Conservation (phyloP, 2,113 vertebrate species). For the Sylvilagus bachmani region DNA sequence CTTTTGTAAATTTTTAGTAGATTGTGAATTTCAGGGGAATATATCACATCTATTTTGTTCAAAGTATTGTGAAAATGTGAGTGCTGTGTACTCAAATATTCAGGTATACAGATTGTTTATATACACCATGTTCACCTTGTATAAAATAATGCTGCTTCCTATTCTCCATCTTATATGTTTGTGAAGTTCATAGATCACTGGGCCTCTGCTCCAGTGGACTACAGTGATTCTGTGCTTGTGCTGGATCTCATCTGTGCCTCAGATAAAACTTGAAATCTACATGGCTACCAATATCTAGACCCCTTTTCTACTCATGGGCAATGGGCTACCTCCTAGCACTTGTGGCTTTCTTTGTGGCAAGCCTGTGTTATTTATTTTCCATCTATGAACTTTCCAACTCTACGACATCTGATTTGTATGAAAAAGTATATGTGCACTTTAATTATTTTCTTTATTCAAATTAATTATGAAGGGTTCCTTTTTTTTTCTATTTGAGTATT, state of each 20-base stretch:
- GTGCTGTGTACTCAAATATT: neutral
- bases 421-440: neutral
- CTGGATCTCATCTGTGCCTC: no score
- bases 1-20: neutral
- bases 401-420: neutral
- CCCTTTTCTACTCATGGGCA: neutral
- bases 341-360: neutral
- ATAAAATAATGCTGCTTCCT: neutral
- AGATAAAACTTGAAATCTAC: no score
- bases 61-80: neutral
- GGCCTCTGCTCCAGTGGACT: neutral
- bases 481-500: neutral
- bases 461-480: neutral
- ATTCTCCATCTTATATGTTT: neutral
- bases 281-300: no score
- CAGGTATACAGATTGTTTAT: neutral
- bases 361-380: neutral
- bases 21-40: neutral
- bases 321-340: neutral
- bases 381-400: neutral
- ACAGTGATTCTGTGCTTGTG: neutral
- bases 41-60: neutral
- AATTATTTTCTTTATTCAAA: neutral
- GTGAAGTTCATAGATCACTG: accelerated
- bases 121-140: neutral